phyloP scores from a whole-genome alignment of 2,113 vertebrate species.

The Egretta garzetta region DNA sequence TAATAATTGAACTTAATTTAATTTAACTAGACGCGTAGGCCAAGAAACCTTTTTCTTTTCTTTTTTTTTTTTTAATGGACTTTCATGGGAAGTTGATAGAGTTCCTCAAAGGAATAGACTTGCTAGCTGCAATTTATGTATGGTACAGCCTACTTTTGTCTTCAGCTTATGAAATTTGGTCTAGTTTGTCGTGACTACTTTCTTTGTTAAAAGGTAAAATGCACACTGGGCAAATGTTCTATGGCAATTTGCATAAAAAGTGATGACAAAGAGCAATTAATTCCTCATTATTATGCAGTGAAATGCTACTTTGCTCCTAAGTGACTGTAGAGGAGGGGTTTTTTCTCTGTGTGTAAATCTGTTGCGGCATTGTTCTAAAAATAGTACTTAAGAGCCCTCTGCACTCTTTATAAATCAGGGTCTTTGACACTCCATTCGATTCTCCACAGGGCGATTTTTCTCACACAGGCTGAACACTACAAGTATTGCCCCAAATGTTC shows the following conservation, averaged over 20 bases:
- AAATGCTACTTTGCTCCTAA: slow-evolving; percentile 80
- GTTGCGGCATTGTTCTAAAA: slow-evolving; percentile 79
- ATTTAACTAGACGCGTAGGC: not conserved
- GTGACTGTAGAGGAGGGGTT: slow-evolving; percentile 69
- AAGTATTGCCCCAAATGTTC: slow-evolving; percentile 51
- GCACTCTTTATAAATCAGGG: slow-evolving; percentile 77
- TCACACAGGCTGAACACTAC: slow-evolving; percentile 44
- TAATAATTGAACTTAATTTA: slow-evolving; percentile 22
- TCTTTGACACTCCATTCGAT: slow-evolving; percentile 69
- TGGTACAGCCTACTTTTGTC: slow-evolving; percentile 67
- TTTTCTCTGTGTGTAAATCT: slow-evolving; percentile 71
- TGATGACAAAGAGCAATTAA: slow-evolving; percentile 83
- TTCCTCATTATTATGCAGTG: slow-evolving; percentile 79
- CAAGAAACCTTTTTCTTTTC: not conserved
- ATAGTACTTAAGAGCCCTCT: slow-evolving; percentile 76
- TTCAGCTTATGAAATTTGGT: slow-evolving; percentile 68
- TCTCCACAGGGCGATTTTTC: slow-evolving; percentile 29
- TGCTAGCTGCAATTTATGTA: slow-evolving; percentile 60
- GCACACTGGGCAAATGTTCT: slow-evolving; percentile 75
- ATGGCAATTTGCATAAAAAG: slow-evolving; percentile 81
- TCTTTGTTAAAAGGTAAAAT: slow-evolving; percentile 81
- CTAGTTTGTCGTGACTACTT: slow-evolving; percentile 75
- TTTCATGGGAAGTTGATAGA: not conserved
- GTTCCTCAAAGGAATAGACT: slow-evolving; percentile 53
- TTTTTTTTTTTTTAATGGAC: not conserved